A percentile compares a stretch with the other conserved stretches of the same genome.
Conservation (phyloP, 2,888 invertebrate genomes). For the Monoplex corrugatus region DNA sequence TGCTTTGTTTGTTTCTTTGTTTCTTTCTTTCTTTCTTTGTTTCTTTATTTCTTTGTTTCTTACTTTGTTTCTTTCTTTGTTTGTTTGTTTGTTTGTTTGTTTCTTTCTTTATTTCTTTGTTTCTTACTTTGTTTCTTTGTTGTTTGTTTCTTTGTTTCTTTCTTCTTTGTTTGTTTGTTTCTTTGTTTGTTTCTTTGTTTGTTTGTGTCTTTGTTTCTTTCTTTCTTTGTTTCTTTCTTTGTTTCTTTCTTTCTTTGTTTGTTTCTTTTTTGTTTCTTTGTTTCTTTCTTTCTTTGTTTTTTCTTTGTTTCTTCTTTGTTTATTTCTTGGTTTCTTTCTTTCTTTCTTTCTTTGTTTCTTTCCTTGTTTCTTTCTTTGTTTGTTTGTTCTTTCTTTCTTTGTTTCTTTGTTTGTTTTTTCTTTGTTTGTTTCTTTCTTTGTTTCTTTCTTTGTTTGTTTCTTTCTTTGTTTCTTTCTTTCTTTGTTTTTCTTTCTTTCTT, state of each 20-base stretch:
- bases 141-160: background rate
- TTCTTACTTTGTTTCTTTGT: background rate
- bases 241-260: background rate
- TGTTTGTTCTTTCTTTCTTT: background rate
- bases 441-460: background rate
- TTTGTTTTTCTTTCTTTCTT: background rate
- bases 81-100: background rate
- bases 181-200: background rate
- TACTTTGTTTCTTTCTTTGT: background rate
- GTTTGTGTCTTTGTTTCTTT: background rate
- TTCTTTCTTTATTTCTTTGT: background rate
- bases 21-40: background rate
- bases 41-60: background rate
- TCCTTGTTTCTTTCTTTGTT: background rate
- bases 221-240: background rate
- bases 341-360: background rate
- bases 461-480: background rate
- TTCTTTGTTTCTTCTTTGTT: background rate
- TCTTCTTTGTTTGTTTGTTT: background rate
- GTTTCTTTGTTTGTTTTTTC: constrained; percentile 22
- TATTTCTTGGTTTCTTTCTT: background rate
- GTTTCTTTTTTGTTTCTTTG: background rate
- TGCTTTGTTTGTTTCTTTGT: background rate
- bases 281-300: background rate
- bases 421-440: background rate